A percentile compares a stretch with the other conserved stretches of the same genome.
Conservation (phyloP, 2,797 vertebrate genomes). For the Scyliorhinus canicula region DNA sequence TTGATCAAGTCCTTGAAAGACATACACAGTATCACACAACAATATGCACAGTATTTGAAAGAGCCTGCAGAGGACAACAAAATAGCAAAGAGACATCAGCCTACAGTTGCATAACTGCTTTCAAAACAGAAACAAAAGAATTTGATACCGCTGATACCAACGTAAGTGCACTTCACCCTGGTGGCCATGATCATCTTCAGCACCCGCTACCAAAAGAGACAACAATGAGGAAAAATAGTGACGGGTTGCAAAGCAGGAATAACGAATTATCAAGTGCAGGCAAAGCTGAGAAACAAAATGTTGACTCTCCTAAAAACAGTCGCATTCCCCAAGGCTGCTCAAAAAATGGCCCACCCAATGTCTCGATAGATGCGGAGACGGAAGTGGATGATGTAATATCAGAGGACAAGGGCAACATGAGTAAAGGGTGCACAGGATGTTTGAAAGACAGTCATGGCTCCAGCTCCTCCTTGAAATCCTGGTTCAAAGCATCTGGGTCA, state of each 20-base stretch:
- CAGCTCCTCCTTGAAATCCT: constrained; percentile 52
- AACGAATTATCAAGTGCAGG: neutral
- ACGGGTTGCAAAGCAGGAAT: neutral
- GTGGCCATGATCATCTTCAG: neutral
- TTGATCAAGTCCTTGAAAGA: constrained; percentile 60
- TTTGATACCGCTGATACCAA: constrained; percentile 48
- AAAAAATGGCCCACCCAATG: neutral
- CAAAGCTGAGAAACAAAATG: constrained; percentile 13
- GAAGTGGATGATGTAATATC: neutral
- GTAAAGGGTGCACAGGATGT: constrained; percentile 27
- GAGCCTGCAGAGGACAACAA: constrained; percentile 48
- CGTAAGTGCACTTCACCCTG: constrained; percentile 41
- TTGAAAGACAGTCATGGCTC: constrained; percentile 54
- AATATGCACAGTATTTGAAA: constrained; percentile 61
- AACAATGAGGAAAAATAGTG: neutral
- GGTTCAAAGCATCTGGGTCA: constrained; percentile 61
- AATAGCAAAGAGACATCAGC: neutral
- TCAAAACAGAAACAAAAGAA: constrained; percentile 65
- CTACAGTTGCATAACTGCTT: constrained; percentile 66
- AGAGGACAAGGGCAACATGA: neutral
- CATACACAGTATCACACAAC: constrained; percentile 74
- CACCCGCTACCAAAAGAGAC: neutral
- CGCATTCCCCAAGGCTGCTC: neutral
- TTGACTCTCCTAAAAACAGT: neutral
- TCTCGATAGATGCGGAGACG: neutral